Percentiles rank a stretch among this genome's conserved stretches.
Evolutionary conservation across 2,888 invertebrate species (phyloP).

Genomic region (Ramazzottius varieornatus): DNA sequence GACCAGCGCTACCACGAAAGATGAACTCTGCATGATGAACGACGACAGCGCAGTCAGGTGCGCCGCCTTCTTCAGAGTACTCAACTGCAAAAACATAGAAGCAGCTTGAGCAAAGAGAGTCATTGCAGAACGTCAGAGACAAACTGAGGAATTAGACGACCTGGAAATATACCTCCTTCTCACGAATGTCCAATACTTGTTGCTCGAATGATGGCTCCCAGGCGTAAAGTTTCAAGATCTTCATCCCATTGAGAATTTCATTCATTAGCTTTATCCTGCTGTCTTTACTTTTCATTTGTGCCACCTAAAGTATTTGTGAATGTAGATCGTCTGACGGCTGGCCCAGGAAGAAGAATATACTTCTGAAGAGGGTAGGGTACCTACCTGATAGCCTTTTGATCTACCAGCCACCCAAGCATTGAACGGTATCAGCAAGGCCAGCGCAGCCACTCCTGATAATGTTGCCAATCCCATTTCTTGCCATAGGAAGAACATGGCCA

Average conservation of each 20-base stretch:
- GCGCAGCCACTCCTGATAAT: background rate
- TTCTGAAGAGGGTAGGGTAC: no score
- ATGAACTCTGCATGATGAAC: slow-evolving; percentile 79
- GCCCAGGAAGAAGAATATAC: no score
- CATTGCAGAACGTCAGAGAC: no score
- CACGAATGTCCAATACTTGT: slow-evolving; percentile 57
- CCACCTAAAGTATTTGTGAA: slow-evolving; percentile 12
- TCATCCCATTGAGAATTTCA: slow-evolving; percentile 21
- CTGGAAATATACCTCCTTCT: slow-evolving; percentile 64
- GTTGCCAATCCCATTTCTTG: slow-evolving; percentile 3
- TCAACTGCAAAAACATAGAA: background rate
- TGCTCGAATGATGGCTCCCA: slow-evolving; percentile 80
- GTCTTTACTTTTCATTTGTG: slow-evolving; percentile 21
- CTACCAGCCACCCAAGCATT: background rate
- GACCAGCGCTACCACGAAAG: slow-evolving; percentile 58
- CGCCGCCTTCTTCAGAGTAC: slow-evolving; percentile 40
- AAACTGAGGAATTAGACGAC: no score
- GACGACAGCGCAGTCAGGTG: slow-evolving; percentile 65
- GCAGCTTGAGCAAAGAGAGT: no score
- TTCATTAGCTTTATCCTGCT: slow-evolving; percentile 20
- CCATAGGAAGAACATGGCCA: background rate
- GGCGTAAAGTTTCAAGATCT: slow-evolving; percentile 52
- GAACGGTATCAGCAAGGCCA: background rate
- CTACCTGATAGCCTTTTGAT: background rate
- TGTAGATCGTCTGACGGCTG: no score